A percentile compares a stretch with the other conserved stretches of the same genome.
phyloP scores from a whole-genome alignment of 2,888 invertebrate species.

The Gasteruption jaculator region DNA sequence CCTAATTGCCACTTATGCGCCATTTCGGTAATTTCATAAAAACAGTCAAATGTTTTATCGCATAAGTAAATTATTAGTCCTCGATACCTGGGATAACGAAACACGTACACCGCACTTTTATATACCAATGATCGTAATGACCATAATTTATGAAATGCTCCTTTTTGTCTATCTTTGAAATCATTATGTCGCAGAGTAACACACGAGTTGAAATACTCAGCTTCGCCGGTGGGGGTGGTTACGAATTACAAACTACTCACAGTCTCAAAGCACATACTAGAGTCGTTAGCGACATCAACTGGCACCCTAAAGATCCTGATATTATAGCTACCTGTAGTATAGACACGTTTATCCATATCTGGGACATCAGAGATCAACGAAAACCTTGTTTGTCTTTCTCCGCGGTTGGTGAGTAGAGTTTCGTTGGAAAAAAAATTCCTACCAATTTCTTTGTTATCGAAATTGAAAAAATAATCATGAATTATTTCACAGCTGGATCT shows the following conservation, averaged over 20 bases:
- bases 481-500: conserved; percentile 74
- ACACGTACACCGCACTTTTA: too few relatives aligned
- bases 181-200: conserved; percentile 64
- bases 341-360: conserved; percentile 89
- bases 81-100: too few relatives aligned
- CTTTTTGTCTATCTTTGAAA: conserved; percentile 2
- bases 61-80: too few relatives aligned
- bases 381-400: conserved; percentile 80
- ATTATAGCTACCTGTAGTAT: conserved; percentile 85
- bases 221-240: conserved; percentile 61
- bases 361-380: conserved; percentile 85
- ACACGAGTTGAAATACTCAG: conserved; percentile 82
- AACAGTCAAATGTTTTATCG: too few relatives aligned
- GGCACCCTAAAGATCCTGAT: conserved; percentile 77
- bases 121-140: too few relatives aligned
- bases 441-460: too few relatives aligned
- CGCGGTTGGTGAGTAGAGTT: conserved; percentile 69
- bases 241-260: conserved; percentile 66
- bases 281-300: conserved; percentile 87
- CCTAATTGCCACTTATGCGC: conserved; percentile 78
- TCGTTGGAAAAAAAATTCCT: too few relatives aligned
- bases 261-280: conserved; percentile 78
- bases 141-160: conserved; percentile 5
- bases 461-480: too few relatives aligned
- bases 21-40: conserved; percentile 84